Percentiles rank a stretch among this genome's conserved stretches.
phyloP scores from a whole-genome alignment of 2,113 vertebrate genomes.

The Natator depressus region DNA sequence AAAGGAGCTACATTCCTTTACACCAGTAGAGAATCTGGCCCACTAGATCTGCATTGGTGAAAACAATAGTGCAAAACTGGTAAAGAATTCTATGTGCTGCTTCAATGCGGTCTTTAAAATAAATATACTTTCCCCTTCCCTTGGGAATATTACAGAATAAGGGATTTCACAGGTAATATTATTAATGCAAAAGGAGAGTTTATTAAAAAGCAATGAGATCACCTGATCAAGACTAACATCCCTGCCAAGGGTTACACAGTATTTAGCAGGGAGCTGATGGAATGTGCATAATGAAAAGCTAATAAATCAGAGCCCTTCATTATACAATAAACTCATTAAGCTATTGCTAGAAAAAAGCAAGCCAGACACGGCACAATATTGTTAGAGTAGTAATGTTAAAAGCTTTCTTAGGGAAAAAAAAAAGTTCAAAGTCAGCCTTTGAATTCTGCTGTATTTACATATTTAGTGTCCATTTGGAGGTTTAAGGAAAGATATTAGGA shows the following conservation, averaged over 20 bases:
- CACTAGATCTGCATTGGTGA: neutral
- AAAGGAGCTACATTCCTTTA: neutral
- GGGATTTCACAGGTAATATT: constrained; percentile 57
- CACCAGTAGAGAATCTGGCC: neutral
- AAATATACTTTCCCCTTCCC: constrained; percentile 41
- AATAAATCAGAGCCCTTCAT: constrained; percentile 75
- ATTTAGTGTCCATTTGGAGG: constrained; percentile 54
- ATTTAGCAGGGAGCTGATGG: constrained; percentile 73
- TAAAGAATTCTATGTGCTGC: constrained; percentile 49
- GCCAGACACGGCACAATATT: constrained; percentile 11
- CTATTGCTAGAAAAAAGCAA: constrained; percentile 43
- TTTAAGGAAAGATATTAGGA: constrained; percentile 63
- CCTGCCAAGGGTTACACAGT: constrained; percentile 69
- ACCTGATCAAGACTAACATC: constrained; percentile 71
- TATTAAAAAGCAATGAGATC: constrained; percentile 77
- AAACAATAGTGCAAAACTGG: neutral
- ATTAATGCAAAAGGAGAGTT: constrained; percentile 67
- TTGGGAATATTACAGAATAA: constrained; percentile 54
- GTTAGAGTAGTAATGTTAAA: constrained; percentile 35
- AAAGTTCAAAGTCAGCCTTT: constrained; percentile 39
- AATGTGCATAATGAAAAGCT: constrained; percentile 73
- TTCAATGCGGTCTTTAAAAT: constrained; percentile 49
- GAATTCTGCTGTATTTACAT: constrained; percentile 55
- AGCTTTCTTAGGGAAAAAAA: constrained; percentile 63
- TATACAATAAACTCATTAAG: constrained; percentile 75